phyloP scores from a whole-genome alignment of 2,797 vertebrate species.

The Myiotriccus ornatus region DNA sequence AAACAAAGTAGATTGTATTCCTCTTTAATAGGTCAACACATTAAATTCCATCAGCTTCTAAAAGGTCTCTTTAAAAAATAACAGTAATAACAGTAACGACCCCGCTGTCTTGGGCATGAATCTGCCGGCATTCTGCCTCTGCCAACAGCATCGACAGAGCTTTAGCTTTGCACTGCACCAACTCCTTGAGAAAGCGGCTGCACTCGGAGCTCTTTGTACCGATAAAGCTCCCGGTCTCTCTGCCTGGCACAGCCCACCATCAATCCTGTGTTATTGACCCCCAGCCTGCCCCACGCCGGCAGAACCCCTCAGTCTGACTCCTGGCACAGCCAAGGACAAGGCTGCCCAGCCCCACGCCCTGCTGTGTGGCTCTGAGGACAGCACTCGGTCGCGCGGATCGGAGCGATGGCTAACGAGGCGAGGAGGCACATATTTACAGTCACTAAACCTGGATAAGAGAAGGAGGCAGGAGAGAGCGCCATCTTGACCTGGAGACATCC shows the following conservation, averaged over 20 bases:
- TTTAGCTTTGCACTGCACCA: not conserved
- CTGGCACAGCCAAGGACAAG: not conserved
- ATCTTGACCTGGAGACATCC: constrained; percentile 6
- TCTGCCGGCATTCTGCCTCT: not conserved
- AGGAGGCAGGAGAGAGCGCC: constrained; percentile 53
- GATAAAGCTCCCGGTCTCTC: not conserved
- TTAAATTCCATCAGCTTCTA: constrained; percentile 28
- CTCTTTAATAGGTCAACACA: constrained; percentile 25
- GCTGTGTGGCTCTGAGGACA: constrained; percentile 28
- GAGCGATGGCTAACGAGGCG: constrained; percentile 66
- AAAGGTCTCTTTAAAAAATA: constrained; percentile 54
- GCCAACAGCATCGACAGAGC: not conserved
- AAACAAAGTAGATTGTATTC: constrained; percentile 33
- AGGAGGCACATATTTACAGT: constrained; percentile 76
- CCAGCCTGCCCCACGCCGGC: not conserved
- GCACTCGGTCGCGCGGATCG: not conserved
- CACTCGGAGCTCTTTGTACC: not conserved
- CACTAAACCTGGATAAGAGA: constrained; percentile 67
- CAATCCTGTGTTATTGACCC: fast-evolving
- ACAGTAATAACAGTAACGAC: constrained; percentile 2
- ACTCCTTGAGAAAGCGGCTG: not conserved
- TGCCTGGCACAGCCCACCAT: not conserved
- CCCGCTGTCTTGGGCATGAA: not conserved
- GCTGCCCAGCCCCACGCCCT: not conserved
- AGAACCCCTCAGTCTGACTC: not conserved